Conservation (phyloP, 2,797 vertebrate species). For the Neosilurus hyrtlii region DNA sequence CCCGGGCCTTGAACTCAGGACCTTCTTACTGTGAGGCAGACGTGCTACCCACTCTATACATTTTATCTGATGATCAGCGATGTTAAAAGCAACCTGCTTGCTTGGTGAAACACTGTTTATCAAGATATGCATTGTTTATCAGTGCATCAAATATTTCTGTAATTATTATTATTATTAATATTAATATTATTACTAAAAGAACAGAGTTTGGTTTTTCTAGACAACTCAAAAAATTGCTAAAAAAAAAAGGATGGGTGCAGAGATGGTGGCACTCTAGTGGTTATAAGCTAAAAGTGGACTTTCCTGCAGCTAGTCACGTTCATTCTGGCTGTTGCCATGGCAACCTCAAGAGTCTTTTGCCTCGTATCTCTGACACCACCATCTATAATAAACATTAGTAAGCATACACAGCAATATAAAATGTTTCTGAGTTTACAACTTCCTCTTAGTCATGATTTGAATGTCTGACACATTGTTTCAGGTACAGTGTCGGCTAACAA, state of each 20-base stretch:
- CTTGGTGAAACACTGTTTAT: background rate
- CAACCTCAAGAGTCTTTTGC: slow-evolving; percentile 32
- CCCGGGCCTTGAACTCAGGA: no score
- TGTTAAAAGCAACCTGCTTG: background rate
- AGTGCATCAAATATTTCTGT: background rate
- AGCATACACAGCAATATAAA: slow-evolving; percentile 1
- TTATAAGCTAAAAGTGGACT: slow-evolving; percentile 22
- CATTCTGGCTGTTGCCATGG: slow-evolving; percentile 35
- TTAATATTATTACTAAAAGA: no score
- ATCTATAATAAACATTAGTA: background rate
- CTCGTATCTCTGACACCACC: slow-evolving; percentile 18
- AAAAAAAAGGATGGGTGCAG: background rate
- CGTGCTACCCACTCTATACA: no score
- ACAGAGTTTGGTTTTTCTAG: background rate
- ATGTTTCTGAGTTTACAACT: slow-evolving; percentile 5
- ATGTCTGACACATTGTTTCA: background rate
- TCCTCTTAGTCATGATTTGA: background rate
- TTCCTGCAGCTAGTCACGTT: slow-evolving; percentile 26
- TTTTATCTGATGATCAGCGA: background rate
- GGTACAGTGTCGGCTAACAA: background rate
- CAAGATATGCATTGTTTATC: background rate
- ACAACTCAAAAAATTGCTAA: background rate
- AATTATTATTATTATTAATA: no score
- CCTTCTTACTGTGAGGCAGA: no score
- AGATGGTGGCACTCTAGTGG: slow-evolving; percentile 27